Base-by-base conservation (phyloP, 2,888 invertebrate species). In the Horisme vitalbata region DNA sequence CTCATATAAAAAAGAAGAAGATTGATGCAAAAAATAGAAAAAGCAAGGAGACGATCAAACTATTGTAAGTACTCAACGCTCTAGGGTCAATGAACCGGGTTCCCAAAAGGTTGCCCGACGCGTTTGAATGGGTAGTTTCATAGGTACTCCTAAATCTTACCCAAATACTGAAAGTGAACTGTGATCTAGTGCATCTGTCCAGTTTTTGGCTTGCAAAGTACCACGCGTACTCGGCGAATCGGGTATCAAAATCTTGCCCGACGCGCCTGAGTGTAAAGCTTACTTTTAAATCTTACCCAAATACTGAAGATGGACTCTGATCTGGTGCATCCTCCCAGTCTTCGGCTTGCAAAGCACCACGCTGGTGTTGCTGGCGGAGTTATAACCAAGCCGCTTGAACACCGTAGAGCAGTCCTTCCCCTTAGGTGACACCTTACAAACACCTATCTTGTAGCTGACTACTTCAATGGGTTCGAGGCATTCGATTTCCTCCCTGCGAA, bases 141-240 rank as follows among this genome's bases (percentile, higher is more conserved):
- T n/a, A n/a, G n/a, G n/a, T n/a, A n/a, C n/a, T n/a, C n/a, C n/a
- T n/a, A n/a, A 18, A 7, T 1, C 85, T 82, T 76, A 97, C 97
- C 99, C 69, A 99, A 91, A 83, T 96, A 99, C 86, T 99, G 99
- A 54, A 99, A 92, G 84, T 99, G 99, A 18, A 99, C 98, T 56
- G 99, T 92, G 64, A 99, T 99, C 90, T 99, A 99, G 82, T 99
- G 99, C 95, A 99, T 99, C 54, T 99, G 91, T 1, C 99, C 99
- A 0, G 99, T 99, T 72, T 95, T 94, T 0, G 99, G 99, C 72
- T 95, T 94, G 89, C 98, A 99, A 21, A 96, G 92, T 5, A 99
- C 98, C 15, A 99, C 96, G 71, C 99, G n/a, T n/a, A n/a, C n/a
- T n/a, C n/a, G n/a, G n/a, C n/a, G n/a, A n/a, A n/a, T n/a, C n/a